A percentile compares a stretch with the other conserved stretches of the same genome.
Evolutionary conservation across 2,888 invertebrate species (phyloP).

Genomic region (Pachycephus smyrnensis): DNA sequence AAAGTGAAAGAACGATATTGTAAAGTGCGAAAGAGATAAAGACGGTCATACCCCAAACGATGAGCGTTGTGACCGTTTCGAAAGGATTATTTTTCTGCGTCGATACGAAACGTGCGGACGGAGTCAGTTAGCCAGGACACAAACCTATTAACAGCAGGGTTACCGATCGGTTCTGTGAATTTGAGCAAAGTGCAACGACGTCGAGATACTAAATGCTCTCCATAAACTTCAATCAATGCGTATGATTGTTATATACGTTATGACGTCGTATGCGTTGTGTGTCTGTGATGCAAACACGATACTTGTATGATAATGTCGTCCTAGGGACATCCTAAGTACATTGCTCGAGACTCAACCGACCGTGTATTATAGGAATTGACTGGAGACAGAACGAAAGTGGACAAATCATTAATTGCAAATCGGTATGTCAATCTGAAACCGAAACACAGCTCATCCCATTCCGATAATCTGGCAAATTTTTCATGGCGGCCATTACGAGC

Average conservation of each 20-base stretch:
- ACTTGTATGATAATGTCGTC: slow-evolving; percentile 43
- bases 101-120: not conserved
- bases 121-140: not conserved
- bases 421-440: not conserved
- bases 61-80: not conserved
- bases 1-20: slow-evolving; percentile 14
- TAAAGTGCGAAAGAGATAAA: slow-evolving; percentile 7
- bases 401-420: slow-evolving; percentile 5
- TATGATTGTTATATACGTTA: not conserved
- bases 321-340: slow-evolving; percentile 39
- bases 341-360: slow-evolving; percentile 27
- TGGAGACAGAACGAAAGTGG: slow-evolving; percentile 8
- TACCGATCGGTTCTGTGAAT: not conserved
- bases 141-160: not conserved
- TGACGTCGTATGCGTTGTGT: slow-evolving; percentile 20
- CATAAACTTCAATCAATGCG: not conserved
- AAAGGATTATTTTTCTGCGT: not conserved
- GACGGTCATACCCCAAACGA: not conserved
- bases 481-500: not conserved
- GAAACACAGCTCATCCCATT: not conserved
- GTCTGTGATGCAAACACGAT: slow-evolving; percentile 41
- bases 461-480: not conserved
- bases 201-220: not conserved
- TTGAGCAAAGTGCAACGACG: slow-evolving; percentile 11
- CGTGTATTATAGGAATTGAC: slow-evolving; percentile 32